Evolutionary conservation across 1,140 invertebrate species (phyloP), one percentile per base, ranked within the genome.

Genomic region (Aphaenogaster floridana): DNA sequence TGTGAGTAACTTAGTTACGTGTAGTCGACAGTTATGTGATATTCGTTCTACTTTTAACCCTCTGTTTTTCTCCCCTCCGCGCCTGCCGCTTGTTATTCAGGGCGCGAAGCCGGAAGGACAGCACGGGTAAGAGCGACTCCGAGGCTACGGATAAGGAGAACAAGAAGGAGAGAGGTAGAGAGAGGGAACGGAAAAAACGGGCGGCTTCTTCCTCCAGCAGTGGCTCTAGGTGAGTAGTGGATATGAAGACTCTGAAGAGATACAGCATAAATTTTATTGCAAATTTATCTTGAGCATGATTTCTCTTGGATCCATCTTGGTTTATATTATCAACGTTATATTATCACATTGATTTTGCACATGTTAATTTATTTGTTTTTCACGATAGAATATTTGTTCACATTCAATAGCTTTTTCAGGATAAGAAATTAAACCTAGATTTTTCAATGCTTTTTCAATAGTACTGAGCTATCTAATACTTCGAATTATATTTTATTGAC

Each of bases 121-220:
- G 95, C 77, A 91, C 93, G n/a, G 95, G 94, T 1, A 96, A 96
- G 89, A 96, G 95, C 64, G 96, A 97, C 36, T 96, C 96, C 11
- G 96, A 96, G 89, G 94, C 95, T 34, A 95, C 96, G n/a, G 96
- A 97, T 69, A 97, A 97, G 94, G 97, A 97, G 63, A 97, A 97
- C 93, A 97, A 97, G 93, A 97, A 97, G 91, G 96, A 96, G 88
- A 94, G 95, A 90, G 94, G 93, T 34, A 96, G 97, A 89, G 97
- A 97, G 11, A 96, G 95, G 36, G 97, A 97, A 90, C 96, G 96
- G 93, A 97, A 97, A 87, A 96, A 96, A 90, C 96, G 96, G 57
- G 97, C 97, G 13, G 97, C 97, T 52, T 97, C 97, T 4, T 97
- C 97, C 45, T 98, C 97, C 72, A 98, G 97, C 86, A 97, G 97